These are phyloP conservation scores for Patiria miniata DNA, from an alignment of 35 echinoderm and acorn worm species.

Conservation along the genomic window DNA sequence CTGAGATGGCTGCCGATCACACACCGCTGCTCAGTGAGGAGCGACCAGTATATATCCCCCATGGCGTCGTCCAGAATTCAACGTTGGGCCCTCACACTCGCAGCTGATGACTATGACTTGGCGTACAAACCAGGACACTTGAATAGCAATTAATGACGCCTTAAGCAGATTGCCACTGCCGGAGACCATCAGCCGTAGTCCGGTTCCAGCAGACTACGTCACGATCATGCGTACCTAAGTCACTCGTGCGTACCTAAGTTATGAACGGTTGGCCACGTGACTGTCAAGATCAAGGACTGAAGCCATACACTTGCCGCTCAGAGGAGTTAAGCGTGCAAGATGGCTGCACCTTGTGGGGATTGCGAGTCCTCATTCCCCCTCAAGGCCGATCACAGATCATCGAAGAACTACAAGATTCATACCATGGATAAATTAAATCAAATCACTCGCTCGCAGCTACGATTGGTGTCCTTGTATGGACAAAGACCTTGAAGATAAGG, in stretches of 20 bases:
- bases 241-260: not conserved
- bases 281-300: conserved; percentile 18
- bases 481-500: not conserved
- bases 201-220: conserved; percentile 34
- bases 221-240: not conserved
- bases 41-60: conserved; percentile 22
- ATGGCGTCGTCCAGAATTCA: conserved; percentile 56
- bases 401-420: conserved; percentile 58
- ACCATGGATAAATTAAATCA: conserved; percentile 71
- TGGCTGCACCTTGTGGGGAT: conserved; percentile 17
- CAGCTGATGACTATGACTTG: conserved; percentile 62
- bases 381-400: conserved; percentile 46
- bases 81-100: conserved; percentile 47
- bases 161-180: conserved; percentile 54
- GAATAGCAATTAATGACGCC: conserved; percentile 47
- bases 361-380: conserved; percentile 49
- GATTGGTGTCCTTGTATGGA: not conserved
- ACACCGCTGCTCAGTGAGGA: conserved; percentile 62
- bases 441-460: conserved; percentile 48
- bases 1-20: conserved; percentile 60
- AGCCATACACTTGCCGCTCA: conserved; percentile 39
- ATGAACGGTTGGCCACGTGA: conserved; percentile 35
- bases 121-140: conserved; percentile 19
- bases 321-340: conserved; percentile 47
- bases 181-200: not conserved